A percentile compares a stretch with the other conserved stretches of the same genome.
Evolutionary conservation across 2,113 vertebrate species (phyloP).

Genomic region (Chaenocephalus aceratus): DNA sequence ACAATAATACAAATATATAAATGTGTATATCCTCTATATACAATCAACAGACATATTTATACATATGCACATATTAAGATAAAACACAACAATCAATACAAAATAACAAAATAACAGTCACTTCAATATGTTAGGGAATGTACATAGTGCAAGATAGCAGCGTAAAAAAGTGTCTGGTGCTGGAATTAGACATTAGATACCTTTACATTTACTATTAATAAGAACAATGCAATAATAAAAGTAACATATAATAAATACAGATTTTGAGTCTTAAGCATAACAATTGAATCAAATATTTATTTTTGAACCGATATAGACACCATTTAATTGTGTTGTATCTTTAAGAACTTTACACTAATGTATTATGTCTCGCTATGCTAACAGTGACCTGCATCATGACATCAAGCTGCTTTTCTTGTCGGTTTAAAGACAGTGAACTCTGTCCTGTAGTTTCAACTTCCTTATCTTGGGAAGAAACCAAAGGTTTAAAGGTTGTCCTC

Average conservation of each 20-base stretch:
- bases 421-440: slow-evolving; percentile 7
- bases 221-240: neutral
- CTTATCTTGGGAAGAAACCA: slow-evolving; percentile 2
- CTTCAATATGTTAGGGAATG: too few species aligned
- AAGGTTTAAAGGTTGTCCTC: slow-evolving; percentile 63
- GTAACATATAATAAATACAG: neutral
- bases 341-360: neutral
- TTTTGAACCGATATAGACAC: too few species aligned
- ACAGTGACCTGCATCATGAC: neutral
- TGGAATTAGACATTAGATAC: too few species aligned
- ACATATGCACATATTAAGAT: too few species aligned
- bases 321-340: neutral
- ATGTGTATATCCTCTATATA: too few species aligned
- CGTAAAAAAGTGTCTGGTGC: too few species aligned
- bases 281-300: neutral
- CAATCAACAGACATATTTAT: too few species aligned
- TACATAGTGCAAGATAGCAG: too few species aligned
- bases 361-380: neutral
- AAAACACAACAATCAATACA: too few species aligned
- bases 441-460: neutral
- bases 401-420: neutral
- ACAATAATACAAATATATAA: too few species aligned
- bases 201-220: too few species aligned
- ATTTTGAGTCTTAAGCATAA: neutral
- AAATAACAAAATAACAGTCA: too few species aligned